A percentile compares a stretch with the other conserved stretches of the same genome.
Conservation (phyloP, 2,113 vertebrate species). For the Clarias batrachus region DNA sequence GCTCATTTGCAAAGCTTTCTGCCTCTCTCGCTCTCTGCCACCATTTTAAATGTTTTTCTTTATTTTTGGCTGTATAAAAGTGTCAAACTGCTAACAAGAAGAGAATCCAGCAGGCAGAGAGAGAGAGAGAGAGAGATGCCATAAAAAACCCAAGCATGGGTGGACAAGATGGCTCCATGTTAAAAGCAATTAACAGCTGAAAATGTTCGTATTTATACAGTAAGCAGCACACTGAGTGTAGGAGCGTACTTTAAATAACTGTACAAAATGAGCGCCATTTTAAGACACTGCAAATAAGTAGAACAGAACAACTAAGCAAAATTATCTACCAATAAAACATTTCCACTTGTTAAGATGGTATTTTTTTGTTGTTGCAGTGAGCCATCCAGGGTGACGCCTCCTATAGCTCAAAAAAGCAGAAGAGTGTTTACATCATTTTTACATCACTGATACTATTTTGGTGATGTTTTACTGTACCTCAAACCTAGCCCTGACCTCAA, state of each 20-base stretch:
- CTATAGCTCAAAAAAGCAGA: too few relatives aligned
- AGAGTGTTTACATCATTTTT: too few relatives aligned
- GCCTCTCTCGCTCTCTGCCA: neutral
- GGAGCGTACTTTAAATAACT: neutral
- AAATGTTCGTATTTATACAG: neutral
- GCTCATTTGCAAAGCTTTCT: constrained; percentile 16
- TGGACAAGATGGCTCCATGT: neutral
- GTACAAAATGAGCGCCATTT: neutral
- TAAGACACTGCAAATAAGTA: neutral
- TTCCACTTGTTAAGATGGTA: neutral
- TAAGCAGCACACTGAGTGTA: neutral
- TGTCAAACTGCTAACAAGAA: neutral
- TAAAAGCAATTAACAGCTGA: neutral
- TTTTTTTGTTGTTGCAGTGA: neutral
- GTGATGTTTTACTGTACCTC: too few relatives aligned
- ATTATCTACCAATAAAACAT: neutral
- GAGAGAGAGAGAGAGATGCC: too few relatives aligned
- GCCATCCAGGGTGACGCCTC: too few relatives aligned
- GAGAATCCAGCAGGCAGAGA: neutral
- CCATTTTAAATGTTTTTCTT: constrained; percentile 19
- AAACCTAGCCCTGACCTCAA: too few relatives aligned
- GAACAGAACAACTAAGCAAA: neutral
- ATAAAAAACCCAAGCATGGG: neutral
- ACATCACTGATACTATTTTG: too few relatives aligned
- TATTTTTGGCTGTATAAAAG: constrained; percentile 14